Percentiles rank a stretch among this genome's conserved stretches.
These are phyloP conservation scores for Diabrotica balteata DNA, from an alignment of 2,888 invertebrate species.

Conservation along the genomic window DNA sequence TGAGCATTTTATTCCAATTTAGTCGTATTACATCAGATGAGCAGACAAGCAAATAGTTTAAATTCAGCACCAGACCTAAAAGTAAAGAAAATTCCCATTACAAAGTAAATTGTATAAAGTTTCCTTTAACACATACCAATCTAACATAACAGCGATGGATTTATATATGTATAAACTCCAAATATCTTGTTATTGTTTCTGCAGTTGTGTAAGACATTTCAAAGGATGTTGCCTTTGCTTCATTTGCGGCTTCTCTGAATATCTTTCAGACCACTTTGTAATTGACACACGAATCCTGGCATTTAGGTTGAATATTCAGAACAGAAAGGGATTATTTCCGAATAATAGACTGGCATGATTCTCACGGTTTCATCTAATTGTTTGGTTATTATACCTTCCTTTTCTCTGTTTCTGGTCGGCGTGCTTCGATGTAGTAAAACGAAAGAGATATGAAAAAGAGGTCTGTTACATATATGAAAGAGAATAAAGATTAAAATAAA, in stretches of 20 bases:
- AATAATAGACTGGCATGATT: constrained; percentile 13
- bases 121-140: constrained; percentile 10
- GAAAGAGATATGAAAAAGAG: no score
- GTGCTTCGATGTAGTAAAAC: not conserved
- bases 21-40: no score
- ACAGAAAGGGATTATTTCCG: constrained; percentile 25
- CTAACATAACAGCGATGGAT: no score
- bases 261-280: constrained; percentile 30
- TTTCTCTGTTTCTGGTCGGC: not conserved
- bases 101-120: not conserved
- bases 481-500: no score
- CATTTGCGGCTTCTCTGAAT: constrained; percentile 13
- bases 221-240: constrained; percentile 16
- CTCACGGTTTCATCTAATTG: constrained; percentile 8
- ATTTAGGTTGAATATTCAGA: constrained; percentile 40
- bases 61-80: no score
- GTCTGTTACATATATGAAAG: no score
- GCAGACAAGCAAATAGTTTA: no score
- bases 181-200: constrained; percentile 20
- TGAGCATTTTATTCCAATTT: not conserved
- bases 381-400: constrained; percentile 7
- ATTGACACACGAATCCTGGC: constrained; percentile 39
- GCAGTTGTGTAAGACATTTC: constrained; percentile 20
- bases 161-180: constrained; percentile 2
- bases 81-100: not conserved